A percentile compares a stretch with the other conserved stretches of the same genome.
Conservation (phyloP, 1,140 invertebrate species). For the Papilio aristodemus region DNA sequence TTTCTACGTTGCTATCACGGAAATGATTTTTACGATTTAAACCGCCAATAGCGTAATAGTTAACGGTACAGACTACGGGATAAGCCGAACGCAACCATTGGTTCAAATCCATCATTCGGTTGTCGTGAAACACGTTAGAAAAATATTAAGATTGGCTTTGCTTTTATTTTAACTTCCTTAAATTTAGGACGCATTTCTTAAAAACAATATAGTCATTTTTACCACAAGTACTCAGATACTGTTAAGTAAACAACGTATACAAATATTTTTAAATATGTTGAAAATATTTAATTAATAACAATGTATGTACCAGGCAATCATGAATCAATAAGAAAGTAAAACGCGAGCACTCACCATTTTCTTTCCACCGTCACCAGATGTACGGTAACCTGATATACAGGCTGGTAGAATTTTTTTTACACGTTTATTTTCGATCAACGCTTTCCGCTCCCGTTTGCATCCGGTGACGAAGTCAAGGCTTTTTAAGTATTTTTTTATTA, state of each 20-base stretch:
- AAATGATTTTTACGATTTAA: too few relatives aligned
- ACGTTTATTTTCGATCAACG: constrained; percentile 43
- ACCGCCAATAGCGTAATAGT: too few relatives aligned
- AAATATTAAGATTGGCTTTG: too few relatives aligned
- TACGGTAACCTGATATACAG: constrained; percentile 61
- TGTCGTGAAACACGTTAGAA: too few relatives aligned
- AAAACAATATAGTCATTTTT: not conserved
- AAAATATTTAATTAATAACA: constrained; percentile 6
- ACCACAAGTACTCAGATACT: not conserved
- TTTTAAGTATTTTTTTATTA: constrained; percentile 32
- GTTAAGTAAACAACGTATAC: not conserved
- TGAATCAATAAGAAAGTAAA: constrained; percentile 19
- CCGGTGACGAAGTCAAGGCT: constrained; percentile 46
- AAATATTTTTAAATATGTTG: too few relatives aligned
- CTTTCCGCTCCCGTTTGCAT: constrained; percentile 49
- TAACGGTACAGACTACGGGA: too few relatives aligned
- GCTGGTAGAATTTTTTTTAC: constrained; percentile 49
- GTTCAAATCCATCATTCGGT: too few relatives aligned
- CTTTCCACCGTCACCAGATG: constrained; percentile 60
- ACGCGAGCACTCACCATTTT: constrained; percentile 23
- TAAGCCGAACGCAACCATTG: too few relatives aligned
- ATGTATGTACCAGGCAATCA: not conserved
- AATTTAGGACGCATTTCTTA: too few relatives aligned
- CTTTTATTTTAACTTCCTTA: too few relatives aligned
- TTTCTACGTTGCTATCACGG: too few relatives aligned